Percentiles rank a stretch among this genome's conserved stretches.
phyloP scores from a whole-genome alignment of 2,888 invertebrate species.

The Pomacea canaliculata region DNA sequence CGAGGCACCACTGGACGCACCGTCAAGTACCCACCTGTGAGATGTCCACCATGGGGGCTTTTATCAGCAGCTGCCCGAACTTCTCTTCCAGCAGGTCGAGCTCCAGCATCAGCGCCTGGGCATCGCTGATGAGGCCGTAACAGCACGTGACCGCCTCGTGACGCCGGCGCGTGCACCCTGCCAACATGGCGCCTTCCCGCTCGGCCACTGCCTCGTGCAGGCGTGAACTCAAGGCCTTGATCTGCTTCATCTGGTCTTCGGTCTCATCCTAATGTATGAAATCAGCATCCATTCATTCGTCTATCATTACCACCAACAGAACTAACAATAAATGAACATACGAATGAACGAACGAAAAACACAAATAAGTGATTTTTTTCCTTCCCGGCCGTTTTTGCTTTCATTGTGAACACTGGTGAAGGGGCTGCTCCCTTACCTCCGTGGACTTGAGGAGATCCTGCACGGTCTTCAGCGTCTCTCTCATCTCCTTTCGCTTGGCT shows the following conservation, averaged over 20 bases:
- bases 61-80: slow-evolving; percentile 23
- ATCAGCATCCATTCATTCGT: too few species aligned
- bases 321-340: too few species aligned
- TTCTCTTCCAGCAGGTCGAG: slow-evolving; percentile 34
- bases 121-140: slow-evolving; percentile 29
- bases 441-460: slow-evolving; percentile 29
- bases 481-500: slow-evolving; percentile 28
- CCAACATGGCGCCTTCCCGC: slow-evolving; percentile 28
- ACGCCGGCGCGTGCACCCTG: slow-evolving; percentile 23
- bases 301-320: too few species aligned
- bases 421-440: slow-evolving; percentile 16
- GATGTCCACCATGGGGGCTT: slow-evolving; percentile 16
- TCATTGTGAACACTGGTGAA: too few species aligned
- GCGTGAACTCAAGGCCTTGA: slow-evolving; percentile 27
- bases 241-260: slow-evolving; percentile 33
- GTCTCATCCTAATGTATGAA: slow-evolving; percentile 28
- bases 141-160: slow-evolving; percentile 34
- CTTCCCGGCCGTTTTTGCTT: too few species aligned
- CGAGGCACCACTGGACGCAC: too few species aligned
- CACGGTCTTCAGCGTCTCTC: slow-evolving; percentile 23
- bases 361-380: too few species aligned
- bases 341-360: too few species aligned
- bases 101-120: slow-evolving; percentile 28
- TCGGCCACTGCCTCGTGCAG: slow-evolving; percentile 33
- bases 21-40: slow-evolving; percentile 5